phyloP scores from a whole-genome alignment of 1,140 invertebrate species.

The Dreissena rostriformis region DNA sequence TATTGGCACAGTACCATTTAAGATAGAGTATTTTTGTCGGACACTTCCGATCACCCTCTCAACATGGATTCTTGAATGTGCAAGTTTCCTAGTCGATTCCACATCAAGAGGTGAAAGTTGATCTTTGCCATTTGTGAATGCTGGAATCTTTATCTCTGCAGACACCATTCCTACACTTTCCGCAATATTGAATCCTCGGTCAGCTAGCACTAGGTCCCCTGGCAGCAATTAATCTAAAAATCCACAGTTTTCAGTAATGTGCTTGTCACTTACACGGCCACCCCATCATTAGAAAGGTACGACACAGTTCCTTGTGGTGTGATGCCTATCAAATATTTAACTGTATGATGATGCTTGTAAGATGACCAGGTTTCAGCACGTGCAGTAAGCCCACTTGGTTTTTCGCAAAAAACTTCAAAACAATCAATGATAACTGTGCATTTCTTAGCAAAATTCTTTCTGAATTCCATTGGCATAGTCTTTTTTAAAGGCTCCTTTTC shows the following conservation, averaged over 20 bases:
- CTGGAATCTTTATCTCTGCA: constrained; percentile 58
- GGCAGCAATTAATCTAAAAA: constrained; percentile 22
- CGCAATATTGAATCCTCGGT: background rate
- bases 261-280: no score
- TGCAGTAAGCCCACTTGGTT: constrained; percentile 46
- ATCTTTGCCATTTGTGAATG: constrained; percentile 60
- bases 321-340: constrained; percentile 57
- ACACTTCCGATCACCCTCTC: no score
- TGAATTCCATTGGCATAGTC: no score
- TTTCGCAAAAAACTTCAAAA: constrained; percentile 62
- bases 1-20: constrained; percentile 50
- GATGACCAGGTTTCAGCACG: constrained; percentile 53
- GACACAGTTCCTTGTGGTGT: constrained; percentile 60
- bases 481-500: no score
- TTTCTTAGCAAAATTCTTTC: constrained; percentile 28
- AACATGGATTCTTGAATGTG: no score
- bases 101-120: constrained; percentile 60
- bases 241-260: constrained; percentile 53
- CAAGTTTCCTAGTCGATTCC: constrained; percentile 67
- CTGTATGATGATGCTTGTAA: constrained; percentile 60
- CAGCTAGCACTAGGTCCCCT: background rate
- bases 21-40: constrained; percentile 56
- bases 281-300: constrained; percentile 56
- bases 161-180: background rate
- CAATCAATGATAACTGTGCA: no score